A percentile compares a stretch with the other conserved stretches of the same genome.
Conservation (phyloP, 2,113 vertebrate genomes). For the Pycnonotus jocosus region DNA sequence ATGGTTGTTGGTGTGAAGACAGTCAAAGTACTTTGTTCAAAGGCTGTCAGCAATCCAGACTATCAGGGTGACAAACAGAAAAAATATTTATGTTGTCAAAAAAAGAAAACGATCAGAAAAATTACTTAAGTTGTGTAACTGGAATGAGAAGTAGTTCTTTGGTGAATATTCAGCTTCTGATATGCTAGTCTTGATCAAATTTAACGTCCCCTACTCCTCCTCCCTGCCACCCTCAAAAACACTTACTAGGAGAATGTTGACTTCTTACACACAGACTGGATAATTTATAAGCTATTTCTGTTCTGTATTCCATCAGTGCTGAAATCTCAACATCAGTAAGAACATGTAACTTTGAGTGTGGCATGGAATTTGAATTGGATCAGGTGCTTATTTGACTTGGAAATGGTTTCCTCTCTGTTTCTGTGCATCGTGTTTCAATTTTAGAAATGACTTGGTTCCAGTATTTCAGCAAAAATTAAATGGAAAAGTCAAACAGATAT, state of each 20-base stretch:
- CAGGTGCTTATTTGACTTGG: slow-evolving; percentile 18
- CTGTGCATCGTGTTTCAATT: background rate
- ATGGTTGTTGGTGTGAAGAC: background rate
- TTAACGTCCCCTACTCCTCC: background rate
- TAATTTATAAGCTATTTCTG: background rate
- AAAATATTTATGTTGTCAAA: background rate
- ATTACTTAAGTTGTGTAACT: background rate
- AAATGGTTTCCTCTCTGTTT: background rate
- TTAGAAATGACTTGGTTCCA: background rate
- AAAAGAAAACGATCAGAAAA: background rate
- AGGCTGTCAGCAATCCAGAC: background rate
- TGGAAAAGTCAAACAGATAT: background rate
- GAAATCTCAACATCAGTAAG: background rate
- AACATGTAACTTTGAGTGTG: background rate
- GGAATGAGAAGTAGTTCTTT: background rate
- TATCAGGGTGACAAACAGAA: background rate
- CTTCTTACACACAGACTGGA: background rate
- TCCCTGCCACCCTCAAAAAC: background rate
- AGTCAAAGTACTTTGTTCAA: background rate
- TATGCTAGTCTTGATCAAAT: background rate
- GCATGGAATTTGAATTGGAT: slow-evolving; percentile 19
- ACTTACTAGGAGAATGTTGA: background rate
- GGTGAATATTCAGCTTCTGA: background rate
- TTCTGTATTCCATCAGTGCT: background rate
- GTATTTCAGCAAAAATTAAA: background rate